A percentile compares a stretch with the other conserved stretches of the same genome.
Conservation (phyloP, 2,888 invertebrate species). For the Cheilosia vulpina region DNA sequence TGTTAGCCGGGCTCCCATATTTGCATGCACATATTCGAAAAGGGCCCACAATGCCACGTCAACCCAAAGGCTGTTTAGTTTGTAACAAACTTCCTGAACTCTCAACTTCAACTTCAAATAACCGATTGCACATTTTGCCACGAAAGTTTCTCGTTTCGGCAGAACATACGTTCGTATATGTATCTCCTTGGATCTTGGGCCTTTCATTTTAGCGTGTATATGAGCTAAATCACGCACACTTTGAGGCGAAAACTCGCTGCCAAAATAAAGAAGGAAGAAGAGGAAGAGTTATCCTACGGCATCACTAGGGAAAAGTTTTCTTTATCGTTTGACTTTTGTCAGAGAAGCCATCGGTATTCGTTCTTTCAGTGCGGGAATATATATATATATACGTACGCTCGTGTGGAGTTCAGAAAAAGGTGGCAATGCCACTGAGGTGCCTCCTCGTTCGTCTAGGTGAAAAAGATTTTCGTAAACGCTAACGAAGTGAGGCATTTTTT, state of each 20-base stretch:
- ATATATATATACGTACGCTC: conserved; percentile 6
- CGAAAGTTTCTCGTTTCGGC: conserved; percentile 37
- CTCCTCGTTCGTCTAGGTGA: conserved; percentile 4
- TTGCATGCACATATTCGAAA: conserved; percentile 34
- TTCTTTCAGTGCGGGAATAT: not conserved
- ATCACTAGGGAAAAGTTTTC: conserved; percentile 24
- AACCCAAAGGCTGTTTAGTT: conserved; percentile 67
- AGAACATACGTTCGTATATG: not conserved
- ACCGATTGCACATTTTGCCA: conserved; percentile 55
- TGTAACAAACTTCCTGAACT: conserved; percentile 70
- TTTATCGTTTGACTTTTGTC: conserved; percentile 66
- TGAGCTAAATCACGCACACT: conserved; percentile 25
- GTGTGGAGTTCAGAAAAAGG: conserved; percentile 9
- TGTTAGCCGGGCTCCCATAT: conserved; percentile 25
- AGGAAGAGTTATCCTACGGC: conserved; percentile 26
- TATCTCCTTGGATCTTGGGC: conserved; percentile 10
- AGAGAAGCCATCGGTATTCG: conserved; percentile 44
- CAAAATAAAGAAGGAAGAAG: not conserved
- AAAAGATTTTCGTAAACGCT: conserved; percentile 28
- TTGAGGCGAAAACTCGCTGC: not conserved
- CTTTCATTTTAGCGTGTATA: conserved; percentile 2
- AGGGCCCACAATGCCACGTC: conserved; percentile 16
- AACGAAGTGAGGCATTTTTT: conserved; percentile 32
- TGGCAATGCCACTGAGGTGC: conserved; percentile 15
- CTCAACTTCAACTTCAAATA: conserved; percentile 54